Evolutionary conservation across 2,113 vertebrate species (phyloP).

Genomic region (Pelecanoides urinatrix): DNA sequence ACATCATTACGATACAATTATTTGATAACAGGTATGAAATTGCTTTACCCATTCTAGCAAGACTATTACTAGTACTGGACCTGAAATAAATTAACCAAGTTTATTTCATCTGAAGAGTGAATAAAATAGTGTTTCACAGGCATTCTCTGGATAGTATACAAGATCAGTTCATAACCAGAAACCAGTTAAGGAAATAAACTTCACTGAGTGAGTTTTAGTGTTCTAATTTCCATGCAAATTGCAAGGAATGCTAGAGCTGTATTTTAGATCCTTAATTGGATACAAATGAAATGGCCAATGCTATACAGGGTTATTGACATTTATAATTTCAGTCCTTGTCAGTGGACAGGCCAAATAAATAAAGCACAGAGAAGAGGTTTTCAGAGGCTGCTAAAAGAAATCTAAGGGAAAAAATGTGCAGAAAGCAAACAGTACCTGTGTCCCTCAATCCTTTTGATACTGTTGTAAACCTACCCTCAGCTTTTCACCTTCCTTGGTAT

Average conservation of each 20-base stretch:
- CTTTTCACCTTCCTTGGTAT: not conserved
- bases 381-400: not conserved
- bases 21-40: not conserved
- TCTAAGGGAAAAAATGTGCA: fast-evolving
- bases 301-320: not conserved
- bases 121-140: not conserved
- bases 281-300: not conserved
- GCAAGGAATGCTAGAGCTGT: not conserved
- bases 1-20: not conserved
- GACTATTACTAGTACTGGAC: not conserved
- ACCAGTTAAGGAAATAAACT: not conserved
- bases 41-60: not conserved
- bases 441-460: not conserved
- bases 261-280: not conserved
- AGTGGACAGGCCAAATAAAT: not conserved
- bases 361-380: not conserved
- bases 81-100: not conserved
- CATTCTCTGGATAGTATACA: not conserved
- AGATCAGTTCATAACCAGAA: not conserved
- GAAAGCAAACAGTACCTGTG: not conserved
- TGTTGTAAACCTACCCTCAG: not conserved
- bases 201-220: not conserved
- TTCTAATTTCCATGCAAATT: slow-evolving; percentile 14
- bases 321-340: not conserved
- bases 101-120: not conserved